These are phyloP conservation scores for Bradypus variegatus DNA, from an alignment of 2,797 vertebrate genomes.

Conservation along the genomic window DNA sequence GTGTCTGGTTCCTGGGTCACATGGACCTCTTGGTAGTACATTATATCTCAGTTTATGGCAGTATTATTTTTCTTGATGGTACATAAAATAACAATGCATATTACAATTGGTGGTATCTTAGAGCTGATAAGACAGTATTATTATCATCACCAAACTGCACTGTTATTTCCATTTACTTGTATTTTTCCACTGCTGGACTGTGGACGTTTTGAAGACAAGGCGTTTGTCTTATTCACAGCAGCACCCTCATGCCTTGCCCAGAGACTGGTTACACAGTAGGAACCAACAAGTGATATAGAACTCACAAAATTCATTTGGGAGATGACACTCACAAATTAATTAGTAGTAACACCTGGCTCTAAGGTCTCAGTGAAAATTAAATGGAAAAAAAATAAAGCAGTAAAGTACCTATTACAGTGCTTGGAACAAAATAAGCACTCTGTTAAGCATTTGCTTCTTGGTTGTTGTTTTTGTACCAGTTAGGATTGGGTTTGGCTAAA, in stretches of 20 bases:
- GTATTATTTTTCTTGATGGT: background rate
- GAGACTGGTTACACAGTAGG: background rate
- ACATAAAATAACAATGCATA: background rate
- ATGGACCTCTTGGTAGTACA: background rate
- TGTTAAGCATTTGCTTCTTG: background rate
- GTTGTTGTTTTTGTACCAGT: background rate
- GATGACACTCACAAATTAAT: background rate
- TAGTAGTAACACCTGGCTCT: background rate
- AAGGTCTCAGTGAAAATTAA: background rate
- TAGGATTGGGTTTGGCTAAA: background rate
- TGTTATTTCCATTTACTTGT: background rate
- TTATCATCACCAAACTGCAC: background rate
- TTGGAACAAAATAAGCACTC: background rate
- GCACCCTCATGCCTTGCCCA: background rate
- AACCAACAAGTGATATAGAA: background rate
- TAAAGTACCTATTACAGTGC: background rate
- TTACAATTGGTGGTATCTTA: background rate
- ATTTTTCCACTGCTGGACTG: background rate
- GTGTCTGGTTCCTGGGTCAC: background rate
- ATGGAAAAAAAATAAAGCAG: background rate
- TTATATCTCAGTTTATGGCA: constrained; percentile 1
- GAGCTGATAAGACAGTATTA: background rate
- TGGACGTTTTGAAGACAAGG: background rate
- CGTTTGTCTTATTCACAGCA: background rate
- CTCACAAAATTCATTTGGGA: background rate